Base-by-base conservation (phyloP, 2,113 vertebrate species). In the Nothocercus nigrocapillus region DNA sequence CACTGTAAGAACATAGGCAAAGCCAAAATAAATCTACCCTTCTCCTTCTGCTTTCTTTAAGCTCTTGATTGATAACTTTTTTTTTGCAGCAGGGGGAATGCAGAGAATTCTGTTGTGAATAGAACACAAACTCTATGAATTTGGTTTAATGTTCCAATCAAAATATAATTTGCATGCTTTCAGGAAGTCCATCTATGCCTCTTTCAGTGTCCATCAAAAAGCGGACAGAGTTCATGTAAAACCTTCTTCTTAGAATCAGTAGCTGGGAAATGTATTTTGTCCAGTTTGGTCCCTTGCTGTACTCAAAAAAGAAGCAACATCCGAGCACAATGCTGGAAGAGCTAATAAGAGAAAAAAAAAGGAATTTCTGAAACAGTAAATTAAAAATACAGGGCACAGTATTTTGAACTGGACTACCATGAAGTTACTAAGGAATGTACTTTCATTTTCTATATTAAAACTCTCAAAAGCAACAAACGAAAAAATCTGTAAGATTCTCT, bases 21-120 rank as follows among this genome's bases (percentile, higher is more conserved):
- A 91, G 78, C 80, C 82, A 96, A 97, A 81, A 95, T 73, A 96
- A 94, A 96, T 8, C 2, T 73, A 77, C 8, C 82, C 51, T 85
- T 89, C 89, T 66, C 69, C 86, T 18, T n/a, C 32, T 61, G 25
- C 73, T 82, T 85, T 89, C 63, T 77, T 82, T 87, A 81, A 97
- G 58, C 11, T 82, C 27, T 90, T 90, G 22, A 94, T 54, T 58
- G 47, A 49, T 49, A 21, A 49, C 47, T 49, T 45, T 45, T 17
- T 17, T 45, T 45, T 45, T 45, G 45, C 17, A 44, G 42, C 42
- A 13, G 13, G 42, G 42, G 36, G 8, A 36, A 44, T 44, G 20
- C 19, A 19, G 47, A 49, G 47, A 49, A 19, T 90, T 86, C 70
- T 78, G 36, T 83, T 88, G 66, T 76, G 85, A 95, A 94, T 4